Evolutionary conservation across 2,113 vertebrate genomes (phyloP), one percentile per base, ranked within the genome.

Genomic region (Columba livia): DNA sequence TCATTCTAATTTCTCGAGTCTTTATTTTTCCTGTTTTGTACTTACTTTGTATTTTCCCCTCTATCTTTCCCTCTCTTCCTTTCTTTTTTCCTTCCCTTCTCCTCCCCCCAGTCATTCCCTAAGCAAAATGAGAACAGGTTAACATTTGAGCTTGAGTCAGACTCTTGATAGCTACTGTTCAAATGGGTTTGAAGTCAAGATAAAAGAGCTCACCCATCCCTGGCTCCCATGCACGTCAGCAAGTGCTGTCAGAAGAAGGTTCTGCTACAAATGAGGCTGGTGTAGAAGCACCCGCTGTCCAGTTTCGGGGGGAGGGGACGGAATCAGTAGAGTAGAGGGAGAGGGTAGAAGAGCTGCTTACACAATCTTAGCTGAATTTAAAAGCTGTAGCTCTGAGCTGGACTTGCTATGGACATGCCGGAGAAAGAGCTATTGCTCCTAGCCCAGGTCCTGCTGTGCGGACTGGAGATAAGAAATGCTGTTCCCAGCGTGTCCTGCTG

Each of bases 161-260:
- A 34, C 61, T 86, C 84, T 74, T 61, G 65, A 87, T 58, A 79
- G 67, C 66, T 90, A 73, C 83, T 83, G 88, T 82, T 91, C 56
- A 89, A 87, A 79, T 9, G 40, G 29, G 31, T 88, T 94, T 83
- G 93, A 94, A 96, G 67, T 79, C 75, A 95, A 89, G 44, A 88
- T 82, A 93, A 95, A 96, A 95, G 47, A 96, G 85, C 94, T 97
- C 96, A 97, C 94, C 93, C 95, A 97, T 96, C 71, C 79, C 92
- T 94, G 82, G 89, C 74, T 94, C 91, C 96, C 92, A 91, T 86
- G 77, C 67, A 89, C 70, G 25, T 94, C 85, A 96, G 94, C 73
- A 92, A 93, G 65, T 54, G 83, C 77, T 93, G 88, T 62, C 88
- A 89, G 65, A 94, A 91, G 70, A 70, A 40, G 80, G 71, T 94